Conservation (phyloP, 2,797 vertebrate genomes). For the Tauraco hartlaubi region DNA sequence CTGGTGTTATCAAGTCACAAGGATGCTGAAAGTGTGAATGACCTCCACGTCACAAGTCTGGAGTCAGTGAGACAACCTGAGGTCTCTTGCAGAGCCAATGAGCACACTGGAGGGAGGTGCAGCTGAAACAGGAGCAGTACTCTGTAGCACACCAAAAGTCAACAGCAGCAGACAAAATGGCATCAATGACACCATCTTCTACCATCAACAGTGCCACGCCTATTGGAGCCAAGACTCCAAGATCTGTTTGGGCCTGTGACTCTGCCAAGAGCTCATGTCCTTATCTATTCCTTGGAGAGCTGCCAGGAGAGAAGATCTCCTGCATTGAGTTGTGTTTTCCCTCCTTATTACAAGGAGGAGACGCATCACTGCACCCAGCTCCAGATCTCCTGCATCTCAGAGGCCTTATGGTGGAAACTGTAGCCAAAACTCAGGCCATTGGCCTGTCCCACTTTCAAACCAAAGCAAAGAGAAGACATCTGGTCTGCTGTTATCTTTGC, state of each 20-base stretch:
- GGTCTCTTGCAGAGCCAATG: not conserved
- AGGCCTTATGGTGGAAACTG: not conserved
- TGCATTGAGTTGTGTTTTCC: not conserved
- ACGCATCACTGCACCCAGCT: rapidly evolving
- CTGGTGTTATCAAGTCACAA: not conserved
- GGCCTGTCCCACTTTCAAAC: not conserved
- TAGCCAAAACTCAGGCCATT: not conserved
- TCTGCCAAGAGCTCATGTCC: not conserved
- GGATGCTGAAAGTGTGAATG: not conserved
- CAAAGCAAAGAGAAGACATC: not conserved
- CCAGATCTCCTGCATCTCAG: not conserved
- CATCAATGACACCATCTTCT: not conserved
- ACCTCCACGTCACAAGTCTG: not conserved
- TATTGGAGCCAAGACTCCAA: not conserved
- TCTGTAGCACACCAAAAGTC: not conserved
- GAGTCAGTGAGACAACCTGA: not conserved
- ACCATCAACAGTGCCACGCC: too few relatives aligned
- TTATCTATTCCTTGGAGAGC: not conserved
- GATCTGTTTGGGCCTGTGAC: not conserved
- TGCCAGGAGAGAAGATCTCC: not conserved
- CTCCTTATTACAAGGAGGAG: not conserved
- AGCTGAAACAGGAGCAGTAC: not conserved
- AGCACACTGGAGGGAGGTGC: not conserved
- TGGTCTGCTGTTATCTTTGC: not conserved
- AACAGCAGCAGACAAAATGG: not conserved